Evolutionary conservation across 2,888 invertebrate species (phyloP).

Genomic region (Acrobeloides nanus): DNA sequence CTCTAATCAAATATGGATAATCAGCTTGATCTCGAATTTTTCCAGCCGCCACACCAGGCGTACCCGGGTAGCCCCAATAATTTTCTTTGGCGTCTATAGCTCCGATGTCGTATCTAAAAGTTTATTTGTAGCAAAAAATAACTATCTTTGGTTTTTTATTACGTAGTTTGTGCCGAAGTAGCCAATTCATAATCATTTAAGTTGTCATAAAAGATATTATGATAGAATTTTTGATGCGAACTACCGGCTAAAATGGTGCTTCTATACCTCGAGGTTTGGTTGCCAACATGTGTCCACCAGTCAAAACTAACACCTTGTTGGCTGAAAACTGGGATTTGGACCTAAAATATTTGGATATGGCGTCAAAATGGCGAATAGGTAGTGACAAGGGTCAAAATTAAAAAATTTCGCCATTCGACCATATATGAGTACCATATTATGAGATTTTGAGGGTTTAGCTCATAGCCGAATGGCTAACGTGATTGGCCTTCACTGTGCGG

Average conservation of each 20-base stretch:
- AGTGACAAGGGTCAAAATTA: no score
- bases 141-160: constrained; percentile 57
- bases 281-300: constrained; percentile 53
- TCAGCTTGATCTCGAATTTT: constrained; percentile 77
- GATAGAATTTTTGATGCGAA: constrained; percentile 74
- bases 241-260: constrained; percentile 82
- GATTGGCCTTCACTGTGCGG: no score
- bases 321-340: constrained; percentile 24
- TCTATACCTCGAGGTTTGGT: constrained; percentile 46
- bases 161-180: constrained; percentile 82
- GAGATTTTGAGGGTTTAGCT: no score
- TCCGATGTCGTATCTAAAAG: constrained; percentile 18
- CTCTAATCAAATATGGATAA: constrained; percentile 71
- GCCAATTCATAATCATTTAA: constrained; percentile 94
- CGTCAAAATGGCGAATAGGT: no score
- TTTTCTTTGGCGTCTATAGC: constrained; percentile 78
- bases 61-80: constrained; percentile 88
- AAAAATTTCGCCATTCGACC: no score
- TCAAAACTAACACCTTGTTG: constrained; percentile 48
- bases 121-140: not conserved
- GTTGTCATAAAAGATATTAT: constrained; percentile 86
- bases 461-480: no score
- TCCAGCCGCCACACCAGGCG: constrained; percentile 73
- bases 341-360: no score
- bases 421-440: no score